phyloP scores from a whole-genome alignment of 1,140 invertebrate genomes.

The Colletes latitarsis region DNA sequence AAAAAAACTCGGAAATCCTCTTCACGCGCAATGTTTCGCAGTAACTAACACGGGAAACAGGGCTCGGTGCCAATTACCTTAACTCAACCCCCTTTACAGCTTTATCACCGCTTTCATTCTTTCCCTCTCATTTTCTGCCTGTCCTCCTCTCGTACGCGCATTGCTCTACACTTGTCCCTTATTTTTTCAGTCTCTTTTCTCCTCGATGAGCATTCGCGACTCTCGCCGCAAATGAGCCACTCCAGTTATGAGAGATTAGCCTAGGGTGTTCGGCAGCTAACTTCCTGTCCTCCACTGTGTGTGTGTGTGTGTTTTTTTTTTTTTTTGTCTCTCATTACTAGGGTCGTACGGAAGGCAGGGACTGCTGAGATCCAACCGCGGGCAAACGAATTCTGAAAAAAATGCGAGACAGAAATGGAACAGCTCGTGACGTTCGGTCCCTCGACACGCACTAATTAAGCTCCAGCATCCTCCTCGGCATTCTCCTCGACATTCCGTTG shows the following conservation, averaged over 20 bases:
- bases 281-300: slow-evolving; percentile 36
- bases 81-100: slow-evolving; percentile 20
- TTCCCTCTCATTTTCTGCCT: slow-evolving; percentile 6
- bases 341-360: slow-evolving; percentile 50
- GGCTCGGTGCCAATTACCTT: slow-evolving; percentile 49
- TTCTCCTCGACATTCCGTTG: slow-evolving; percentile 28
- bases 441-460: slow-evolving; percentile 52
- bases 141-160: neutral
- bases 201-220: slow-evolving; percentile 44
- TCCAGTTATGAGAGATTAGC: slow-evolving; percentile 50
- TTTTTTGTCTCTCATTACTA: slow-evolving; percentile 56
- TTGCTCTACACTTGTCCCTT: slow-evolving; percentile 21
- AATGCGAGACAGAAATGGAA: slow-evolving; percentile 51
- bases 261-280: slow-evolving; percentile 53
- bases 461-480: slow-evolving; percentile 27
- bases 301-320: slow-evolving; percentile 23
- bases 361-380: slow-evolving; percentile 48
- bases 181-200: slow-evolving; percentile 18
- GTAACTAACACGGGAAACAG: slow-evolving; percentile 36
- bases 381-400: slow-evolving; percentile 54
- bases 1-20: slow-evolving; percentile 18
- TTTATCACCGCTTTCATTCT: slow-evolving; percentile 20
- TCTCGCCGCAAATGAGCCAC: slow-evolving; percentile 53
- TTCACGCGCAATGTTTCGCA: slow-evolving; percentile 5
- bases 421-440: slow-evolving; percentile 30